Base-by-base conservation (phyloP, 2,888 invertebrate species). In the Cyclophora albipunctata region DNA sequence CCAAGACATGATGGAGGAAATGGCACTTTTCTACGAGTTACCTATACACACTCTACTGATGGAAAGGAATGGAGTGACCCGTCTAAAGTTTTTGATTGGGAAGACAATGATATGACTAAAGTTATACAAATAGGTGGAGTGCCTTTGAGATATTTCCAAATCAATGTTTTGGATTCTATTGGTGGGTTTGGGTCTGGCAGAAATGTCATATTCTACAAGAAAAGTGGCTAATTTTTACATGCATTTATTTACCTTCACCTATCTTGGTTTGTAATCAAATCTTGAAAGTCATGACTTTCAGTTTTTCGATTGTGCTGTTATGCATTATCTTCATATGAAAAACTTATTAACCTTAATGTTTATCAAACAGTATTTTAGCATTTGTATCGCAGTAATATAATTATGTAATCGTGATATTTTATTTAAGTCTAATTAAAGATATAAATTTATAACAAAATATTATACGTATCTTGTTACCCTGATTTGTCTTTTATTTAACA, bases 131-230 rank as follows among this genome's bases (percentile, higher is more conserved):
- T 83, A 33, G 52, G 67, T 4, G 71, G 69, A 3, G 55, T 40
- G 5, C 58, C 60, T 57, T 54, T 85, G 7, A 71, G 75, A 66
- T 78, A 65, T 54, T 63, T 85, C 45, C 69, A 78, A 60, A 35
- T 84, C 6, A 61, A 66, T 45, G 64, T 81, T 48, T 57, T 78
- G n/a, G 64, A 76, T 6, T 66, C 75, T 4, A 62, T 82, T 34
- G 79, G 78, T 5, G 70, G 77, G 47, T 84, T 75, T 53, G 85
- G 83, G 3, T 82, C 84, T 0, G 86, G 84, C 3, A 73, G 60
- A 60, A 68, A 73, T 42, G 62, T 84, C 20, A 34, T 66, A 7
- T 70, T 72, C 55, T 67, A 58, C 62, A 75, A 72, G 54, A 66
- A 20, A 20, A 62, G 53, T n/a, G 5, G 40, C 40, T 40, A 4